A percentile compares a stretch with the other conserved stretches of the same genome.
Conservation (phyloP, 2,113 vertebrate species). For the Brachyhypopomus occidentalis region DNA sequence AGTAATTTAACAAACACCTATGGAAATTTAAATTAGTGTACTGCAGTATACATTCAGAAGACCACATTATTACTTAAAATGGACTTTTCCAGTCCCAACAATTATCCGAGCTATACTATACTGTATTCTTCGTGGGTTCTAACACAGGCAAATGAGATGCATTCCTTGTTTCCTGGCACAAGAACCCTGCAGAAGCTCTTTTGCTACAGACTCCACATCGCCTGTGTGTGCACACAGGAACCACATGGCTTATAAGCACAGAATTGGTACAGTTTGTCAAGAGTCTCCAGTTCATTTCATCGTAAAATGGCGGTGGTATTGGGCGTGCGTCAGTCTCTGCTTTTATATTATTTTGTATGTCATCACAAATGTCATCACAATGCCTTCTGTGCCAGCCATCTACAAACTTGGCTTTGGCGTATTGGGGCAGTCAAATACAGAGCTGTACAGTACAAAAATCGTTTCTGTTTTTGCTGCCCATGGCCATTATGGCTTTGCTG, state of each 20-base stretch:
- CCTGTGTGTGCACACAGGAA: neutral
- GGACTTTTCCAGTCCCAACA: neutral
- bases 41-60: neutral
- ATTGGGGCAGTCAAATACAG: neutral
- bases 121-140: neutral
- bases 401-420: neutral
- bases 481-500: neutral
- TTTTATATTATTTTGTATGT: slow-evolving; percentile 1
- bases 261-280: neutral
- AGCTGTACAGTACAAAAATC: neutral
- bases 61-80: neutral
- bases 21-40: neutral
- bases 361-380: neutral
- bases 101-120: neutral
- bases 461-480: neutral
- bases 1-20: neutral
- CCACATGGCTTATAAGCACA: neutral
- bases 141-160: neutral
- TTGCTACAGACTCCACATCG: neutral
- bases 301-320: slow-evolving; percentile 1
- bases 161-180: neutral
- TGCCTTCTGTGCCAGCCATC: neutral
- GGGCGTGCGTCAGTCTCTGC: neutral
- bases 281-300: neutral
- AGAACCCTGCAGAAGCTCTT: neutral